Conservation (phyloP, 1,140 invertebrate genomes). For the Wiebesia pumilae region DNA sequence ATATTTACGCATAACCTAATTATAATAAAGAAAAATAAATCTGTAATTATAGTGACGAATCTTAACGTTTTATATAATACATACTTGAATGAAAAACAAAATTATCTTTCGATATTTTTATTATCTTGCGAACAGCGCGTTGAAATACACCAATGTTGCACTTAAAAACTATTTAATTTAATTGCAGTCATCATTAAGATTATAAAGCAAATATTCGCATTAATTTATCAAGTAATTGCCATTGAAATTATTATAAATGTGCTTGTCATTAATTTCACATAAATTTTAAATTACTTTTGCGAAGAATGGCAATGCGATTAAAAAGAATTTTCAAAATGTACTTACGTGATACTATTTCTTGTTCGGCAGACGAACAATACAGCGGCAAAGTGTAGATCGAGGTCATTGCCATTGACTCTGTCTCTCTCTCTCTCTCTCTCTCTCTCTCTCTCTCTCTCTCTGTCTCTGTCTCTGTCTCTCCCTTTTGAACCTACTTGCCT, state of each 20-base stretch:
- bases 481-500: conserved; percentile 9
- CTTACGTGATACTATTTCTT: neutral
- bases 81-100: neutral
- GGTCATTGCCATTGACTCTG: conserved; percentile 33
- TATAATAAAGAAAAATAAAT: no score
- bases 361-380: conserved; percentile 6
- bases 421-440: conserved; percentile 7
- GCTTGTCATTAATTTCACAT: neutral
- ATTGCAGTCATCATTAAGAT: neutral
- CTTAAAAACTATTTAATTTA: neutral
- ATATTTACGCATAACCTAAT: no score
- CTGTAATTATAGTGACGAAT: no score
- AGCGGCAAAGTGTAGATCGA: conserved; percentile 31
- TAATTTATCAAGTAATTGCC: neutral
- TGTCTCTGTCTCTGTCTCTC: neutral
- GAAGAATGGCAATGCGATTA: neutral
- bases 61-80: no score
- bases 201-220: neutral
- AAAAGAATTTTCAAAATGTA: conserved; percentile 13
- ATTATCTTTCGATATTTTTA: neutral
- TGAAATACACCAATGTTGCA: neutral
- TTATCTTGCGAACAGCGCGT: neutral
- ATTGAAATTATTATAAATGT: neutral
- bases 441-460: neutral
- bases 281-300: neutral